Evolutionary conservation across 2,888 invertebrate genomes (phyloP), one percentile per base, ranked within the genome.

Genomic region (Portevinia maculata): DNA sequence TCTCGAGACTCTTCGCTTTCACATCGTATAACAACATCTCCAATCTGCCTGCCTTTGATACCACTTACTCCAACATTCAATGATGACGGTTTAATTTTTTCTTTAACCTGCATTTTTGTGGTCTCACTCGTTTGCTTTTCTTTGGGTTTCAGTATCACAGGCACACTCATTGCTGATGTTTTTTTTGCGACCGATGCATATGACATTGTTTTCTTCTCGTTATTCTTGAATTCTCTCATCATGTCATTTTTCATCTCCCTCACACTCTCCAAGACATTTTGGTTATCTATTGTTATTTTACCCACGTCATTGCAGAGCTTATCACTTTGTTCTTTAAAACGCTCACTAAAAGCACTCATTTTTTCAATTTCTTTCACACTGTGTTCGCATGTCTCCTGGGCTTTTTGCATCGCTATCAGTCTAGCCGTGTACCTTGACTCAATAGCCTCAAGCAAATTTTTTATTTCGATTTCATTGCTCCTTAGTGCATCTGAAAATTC

Each of bases 331-430:
- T 11, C 19, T 19, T 34, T 32, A n/a, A 34, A 39, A 7, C 1
- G 8, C 17, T 55, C 39, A 11, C 21, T 24, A 6, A 57, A 1
- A 7, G 9, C 41, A 28, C 28, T 41, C 4, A 57, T 28, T 57
- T 57, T 60, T 34, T 46, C 4, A 3, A 60, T 46, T 32, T n/a
- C n/a, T n/a, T 60, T 46, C n/a, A 60, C 46, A 46, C 60, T 60
- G 1, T 28, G 7, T 60, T 60, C 60, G 46, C 60, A 60, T 1
- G 60, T 34, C n/a, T 60, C 32, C 13, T 60, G 60, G 3, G 46
- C 60, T n/a, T 8, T 46, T 30, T 30, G 9, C 41, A 59, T 59
- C n/a, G n/a, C n/a, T n/a, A n/a, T n/a, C 32, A 60, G 46, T 28
- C 44, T 30, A n/a, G 4, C 30, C 1, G 19, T 34, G 60, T 60